Percentiles rank a stretch among this genome's conserved stretches.
Evolutionary conservation across 37 sponge, comb jelly and placozoan species (phyloP).

Genomic region (Beroe forskalii): DNA sequence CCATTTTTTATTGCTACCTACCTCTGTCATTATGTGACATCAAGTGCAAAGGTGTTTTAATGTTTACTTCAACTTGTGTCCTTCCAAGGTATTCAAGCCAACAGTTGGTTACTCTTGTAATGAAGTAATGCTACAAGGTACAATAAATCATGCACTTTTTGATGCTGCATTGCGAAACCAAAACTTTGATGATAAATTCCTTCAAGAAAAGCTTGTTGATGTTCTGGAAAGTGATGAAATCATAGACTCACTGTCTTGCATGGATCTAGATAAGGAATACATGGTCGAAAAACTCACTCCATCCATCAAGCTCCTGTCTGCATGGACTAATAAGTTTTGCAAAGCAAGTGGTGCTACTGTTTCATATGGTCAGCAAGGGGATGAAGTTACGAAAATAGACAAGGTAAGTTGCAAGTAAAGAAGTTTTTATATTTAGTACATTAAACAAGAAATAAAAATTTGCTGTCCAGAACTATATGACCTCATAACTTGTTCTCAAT

Average conservation of each 20-base stretch:
- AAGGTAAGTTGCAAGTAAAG: background rate
- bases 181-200: background rate
- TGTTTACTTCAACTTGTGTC: background rate
- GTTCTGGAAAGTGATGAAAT: slow-evolving; percentile 8
- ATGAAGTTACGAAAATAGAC: slow-evolving; percentile 9
- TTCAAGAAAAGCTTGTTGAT: background rate
- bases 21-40: no score
- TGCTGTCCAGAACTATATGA: background rate
- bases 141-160: slow-evolving; percentile 26
- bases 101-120: slow-evolving; percentile 20
- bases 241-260: slow-evolving; percentile 16
- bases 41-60: no score
- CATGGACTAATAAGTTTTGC: slow-evolving; percentile 22
- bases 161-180: slow-evolving; percentile 10
- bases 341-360: background rate
- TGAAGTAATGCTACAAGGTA: slow-evolving; percentile 52
- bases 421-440: background rate
- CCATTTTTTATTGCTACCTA: background rate
- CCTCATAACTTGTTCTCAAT: no score
- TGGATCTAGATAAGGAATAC: background rate
- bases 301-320: background rate
- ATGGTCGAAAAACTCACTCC: slow-evolving; percentile 7
- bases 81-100: slow-evolving; percentile 28
- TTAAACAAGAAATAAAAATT: background rate
- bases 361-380: slow-evolving; percentile 16